Evolutionary conservation across 2,113 vertebrate species (phyloP).

Genomic region (Sclerurus mexicanus): DNA sequence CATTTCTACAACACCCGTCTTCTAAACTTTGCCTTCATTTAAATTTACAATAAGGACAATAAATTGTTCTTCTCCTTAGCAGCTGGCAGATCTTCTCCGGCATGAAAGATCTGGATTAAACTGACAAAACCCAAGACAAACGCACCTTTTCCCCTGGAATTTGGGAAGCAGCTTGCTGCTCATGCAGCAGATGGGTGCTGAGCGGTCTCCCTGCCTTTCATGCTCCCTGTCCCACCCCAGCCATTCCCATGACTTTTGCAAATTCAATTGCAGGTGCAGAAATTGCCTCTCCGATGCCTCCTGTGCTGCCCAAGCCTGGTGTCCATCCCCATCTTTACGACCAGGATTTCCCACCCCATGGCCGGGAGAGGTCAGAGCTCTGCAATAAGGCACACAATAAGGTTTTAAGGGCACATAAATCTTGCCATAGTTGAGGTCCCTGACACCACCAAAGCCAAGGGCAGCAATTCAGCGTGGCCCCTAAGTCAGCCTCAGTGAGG

Average conservation of each 20-base stretch:
- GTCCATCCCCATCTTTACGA: neutral
- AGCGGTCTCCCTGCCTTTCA: neutral
- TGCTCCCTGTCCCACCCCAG: neutral
- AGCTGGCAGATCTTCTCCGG: slow-evolving; percentile 31
- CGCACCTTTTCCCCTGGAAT: neutral
- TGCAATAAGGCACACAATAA: neutral
- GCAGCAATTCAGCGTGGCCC: neutral
- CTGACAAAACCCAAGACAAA: neutral
- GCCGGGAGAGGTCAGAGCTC: neutral
- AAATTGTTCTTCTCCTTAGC: slow-evolving; percentile 33
- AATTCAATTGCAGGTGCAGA: neutral
- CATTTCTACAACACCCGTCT: neutral
- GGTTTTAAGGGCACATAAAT: neutral
- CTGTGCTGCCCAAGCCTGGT: neutral
- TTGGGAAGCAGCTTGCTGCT: neutral
- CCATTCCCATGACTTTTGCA: neutral
- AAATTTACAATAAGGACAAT: slow-evolving; percentile 58
- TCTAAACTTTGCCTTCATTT: slow-evolving; percentile 47
- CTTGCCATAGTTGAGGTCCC: neutral
- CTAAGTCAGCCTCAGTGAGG: neutral
- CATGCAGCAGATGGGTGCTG: neutral
- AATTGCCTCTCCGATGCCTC: neutral
- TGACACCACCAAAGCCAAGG: neutral
- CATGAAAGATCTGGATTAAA: slow-evolving; percentile 11
- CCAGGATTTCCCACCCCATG: neutral